These are phyloP conservation scores for Carabus problematicus DNA, from an alignment of 2,888 invertebrate genomes.

Conservation along the genomic window DNA sequence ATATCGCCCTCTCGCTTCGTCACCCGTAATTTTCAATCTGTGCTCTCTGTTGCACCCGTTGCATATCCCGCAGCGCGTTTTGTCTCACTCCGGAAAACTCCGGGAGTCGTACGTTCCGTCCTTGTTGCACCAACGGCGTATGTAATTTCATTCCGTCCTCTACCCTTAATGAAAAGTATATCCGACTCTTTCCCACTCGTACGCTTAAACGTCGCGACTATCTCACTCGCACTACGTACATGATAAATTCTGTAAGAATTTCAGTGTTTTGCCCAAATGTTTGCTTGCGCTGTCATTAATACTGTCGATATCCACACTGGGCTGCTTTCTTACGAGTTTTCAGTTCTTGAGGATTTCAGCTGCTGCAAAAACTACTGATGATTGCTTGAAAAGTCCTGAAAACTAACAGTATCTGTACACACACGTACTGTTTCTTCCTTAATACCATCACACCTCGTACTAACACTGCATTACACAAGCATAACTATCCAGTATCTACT, in stretches of 20 bases:
- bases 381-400: too few relatives aligned
- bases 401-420: too few relatives aligned
- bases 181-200: slow-evolving; percentile 54
- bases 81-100: slow-evolving; percentile 50
- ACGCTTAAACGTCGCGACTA: slow-evolving; percentile 50
- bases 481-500: too few relatives aligned
- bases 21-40: slow-evolving; percentile 55
- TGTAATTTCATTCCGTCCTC: slow-evolving; percentile 62
- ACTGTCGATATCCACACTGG: slow-evolving; percentile 19
- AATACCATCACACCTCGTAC: too few relatives aligned
- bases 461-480: too few relatives aligned
- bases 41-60: slow-evolving; percentile 46
- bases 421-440: too few relatives aligned
- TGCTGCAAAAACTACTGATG: too few relatives aligned
- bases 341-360: neutral
- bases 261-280: slow-evolving; percentile 38
- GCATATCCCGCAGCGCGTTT: slow-evolving; percentile 45
- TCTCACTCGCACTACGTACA: slow-evolving; percentile 20
- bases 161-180: slow-evolving; percentile 61
- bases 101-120: slow-evolving; percentile 20
- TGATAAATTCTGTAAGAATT: slow-evolving; percentile 42
- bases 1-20: slow-evolving; percentile 60
- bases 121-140: slow-evolving; percentile 51
- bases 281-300: slow-evolving; percentile 37
- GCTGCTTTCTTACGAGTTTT: neutral